Base-by-base conservation (phyloP, 2,113 vertebrate genomes). In the Nesoenas mayeri region DNA sequence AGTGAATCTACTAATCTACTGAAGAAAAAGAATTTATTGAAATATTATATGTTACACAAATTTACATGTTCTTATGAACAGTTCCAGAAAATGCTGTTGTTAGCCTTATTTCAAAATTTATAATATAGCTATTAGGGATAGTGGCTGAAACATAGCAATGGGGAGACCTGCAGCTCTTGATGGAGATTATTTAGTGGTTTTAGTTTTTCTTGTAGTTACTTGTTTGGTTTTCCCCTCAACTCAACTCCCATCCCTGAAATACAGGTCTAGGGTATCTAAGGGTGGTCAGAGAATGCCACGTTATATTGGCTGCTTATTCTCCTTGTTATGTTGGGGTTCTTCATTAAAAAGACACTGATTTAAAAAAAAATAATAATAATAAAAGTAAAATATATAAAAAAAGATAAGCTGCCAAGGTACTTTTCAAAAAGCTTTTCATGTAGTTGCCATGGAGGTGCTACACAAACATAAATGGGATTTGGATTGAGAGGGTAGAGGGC, bases 381-480 rank as follows among this genome's bases (percentile, higher is more conserved):
- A 19, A 47, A 47, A 19, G 18, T 18, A 16, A 47, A 47, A 47
- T 8, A 47, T 47, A 19, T 19, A 67, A 32, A 42, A 73, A 88
- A 87, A 15, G 31, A 64, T 56, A 94, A 88, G 34, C 31, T 87
- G 25, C 40, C 54, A 85, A 88, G n/a, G 21, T 58, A 38, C 66
- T 82, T 93, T 69, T n/a, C 58, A 82, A 77, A 22, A 91, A 83
- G 31, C 13, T 79, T 93, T 94, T 83, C 58, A 78, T 95, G 57
- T 51, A 88, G 78, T 56, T 93, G 66, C 81, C 54, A 83, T 21
- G 8, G 85, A 94, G 74, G 95, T 79, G 36, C 28, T 69, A n/a
- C 70, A 77, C 62, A 91, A 86, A 88, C 84, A 88, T 42, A 95
- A 95, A 96, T 50, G 34, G 12, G 44, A 91, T 91, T 95, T 95